Conservation (phyloP, 2,888 invertebrate species). For the Drosophila subsilvestris region DNA sequence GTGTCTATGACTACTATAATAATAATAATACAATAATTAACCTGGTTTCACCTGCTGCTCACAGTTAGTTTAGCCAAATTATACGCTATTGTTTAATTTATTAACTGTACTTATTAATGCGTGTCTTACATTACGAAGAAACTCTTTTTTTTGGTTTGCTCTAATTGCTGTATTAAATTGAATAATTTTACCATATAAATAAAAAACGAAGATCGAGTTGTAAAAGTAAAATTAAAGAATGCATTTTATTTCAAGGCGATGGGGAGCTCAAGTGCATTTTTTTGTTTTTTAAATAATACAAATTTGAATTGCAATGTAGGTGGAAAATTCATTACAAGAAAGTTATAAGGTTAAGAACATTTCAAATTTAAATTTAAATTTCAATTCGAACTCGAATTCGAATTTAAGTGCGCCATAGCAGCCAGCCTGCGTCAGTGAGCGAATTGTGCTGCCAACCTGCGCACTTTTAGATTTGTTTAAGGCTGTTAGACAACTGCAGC, state of each 20-base stretch:
- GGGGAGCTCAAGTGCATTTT: no score
- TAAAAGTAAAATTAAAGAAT: constrained; percentile 36
- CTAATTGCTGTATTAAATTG: constrained; percentile 65
- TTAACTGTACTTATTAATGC: constrained; percentile 81
- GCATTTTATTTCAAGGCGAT: neutral
- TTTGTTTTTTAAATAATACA: no score
- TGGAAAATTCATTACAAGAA: no score
- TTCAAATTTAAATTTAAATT: neutral
- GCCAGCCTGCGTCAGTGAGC: neutral
- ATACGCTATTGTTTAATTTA: constrained; percentile 77
- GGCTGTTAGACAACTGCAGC: no score
- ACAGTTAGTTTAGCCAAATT: constrained; percentile 51
- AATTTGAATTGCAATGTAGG: neutral
- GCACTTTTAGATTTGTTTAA: no score
- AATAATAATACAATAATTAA: constrained; percentile 33
- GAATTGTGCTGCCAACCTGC: neutral
- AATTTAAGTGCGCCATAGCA: neutral
- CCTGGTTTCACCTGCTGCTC: constrained; percentile 28
- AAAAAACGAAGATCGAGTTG: constrained; percentile 62
- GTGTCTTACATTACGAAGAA: constrained; percentile 48
- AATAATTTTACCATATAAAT: constrained; percentile 63
- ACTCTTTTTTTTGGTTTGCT: constrained; percentile 38
- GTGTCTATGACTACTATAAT: constrained; percentile 19
- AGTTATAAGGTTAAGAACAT: neutral
- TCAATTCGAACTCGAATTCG: neutral